Evolutionary conservation across 2,797 vertebrate species (phyloP).

Genomic region (Chaetodon trifasciatus): DNA sequence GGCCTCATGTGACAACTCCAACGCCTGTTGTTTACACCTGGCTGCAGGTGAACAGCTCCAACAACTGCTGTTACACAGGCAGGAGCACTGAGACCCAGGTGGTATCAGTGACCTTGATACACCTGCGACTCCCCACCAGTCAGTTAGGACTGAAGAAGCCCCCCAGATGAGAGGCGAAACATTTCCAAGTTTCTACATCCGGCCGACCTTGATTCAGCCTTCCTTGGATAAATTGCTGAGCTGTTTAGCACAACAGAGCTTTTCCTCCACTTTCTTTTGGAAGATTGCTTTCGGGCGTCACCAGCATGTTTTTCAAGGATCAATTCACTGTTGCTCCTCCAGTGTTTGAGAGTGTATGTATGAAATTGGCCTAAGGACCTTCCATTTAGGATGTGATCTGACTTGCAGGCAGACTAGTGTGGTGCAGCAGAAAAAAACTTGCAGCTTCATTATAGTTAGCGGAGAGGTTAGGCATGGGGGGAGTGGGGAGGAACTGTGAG

Average conservation of each 20-base stretch:
- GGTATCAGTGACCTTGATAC: too few relatives aligned
- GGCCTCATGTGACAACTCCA: too few relatives aligned
- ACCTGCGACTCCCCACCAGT: too few relatives aligned
- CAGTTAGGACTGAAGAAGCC: too few relatives aligned
- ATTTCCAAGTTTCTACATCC: too few relatives aligned
- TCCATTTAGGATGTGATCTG: not conserved
- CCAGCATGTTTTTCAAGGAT: not conserved
- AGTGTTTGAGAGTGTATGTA: not conserved
- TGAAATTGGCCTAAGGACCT: not conserved
- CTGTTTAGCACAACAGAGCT: not conserved
- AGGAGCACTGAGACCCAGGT: too few relatives aligned
- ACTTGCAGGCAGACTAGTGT: not conserved
- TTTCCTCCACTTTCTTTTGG: not conserved
- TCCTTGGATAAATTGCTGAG: not conserved
- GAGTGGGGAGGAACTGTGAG: not conserved
- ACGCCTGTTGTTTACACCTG: too few relatives aligned
- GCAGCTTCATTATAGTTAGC: slow-evolving; percentile 12
- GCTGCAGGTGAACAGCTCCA: too few relatives aligned
- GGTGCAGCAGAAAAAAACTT: not conserved
- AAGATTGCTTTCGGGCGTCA: not conserved
- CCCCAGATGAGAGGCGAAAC: too few relatives aligned
- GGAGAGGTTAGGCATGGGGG: slow-evolving; percentile 20
- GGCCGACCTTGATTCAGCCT: too few relatives aligned
- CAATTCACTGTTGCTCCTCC: not conserved
- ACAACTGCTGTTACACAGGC: too few relatives aligned